Evolutionary conservation across 30 jellyfish, hydroid and myxozoan species (phyloP).

Genomic region (Clytia hemisphaerica): DNA sequence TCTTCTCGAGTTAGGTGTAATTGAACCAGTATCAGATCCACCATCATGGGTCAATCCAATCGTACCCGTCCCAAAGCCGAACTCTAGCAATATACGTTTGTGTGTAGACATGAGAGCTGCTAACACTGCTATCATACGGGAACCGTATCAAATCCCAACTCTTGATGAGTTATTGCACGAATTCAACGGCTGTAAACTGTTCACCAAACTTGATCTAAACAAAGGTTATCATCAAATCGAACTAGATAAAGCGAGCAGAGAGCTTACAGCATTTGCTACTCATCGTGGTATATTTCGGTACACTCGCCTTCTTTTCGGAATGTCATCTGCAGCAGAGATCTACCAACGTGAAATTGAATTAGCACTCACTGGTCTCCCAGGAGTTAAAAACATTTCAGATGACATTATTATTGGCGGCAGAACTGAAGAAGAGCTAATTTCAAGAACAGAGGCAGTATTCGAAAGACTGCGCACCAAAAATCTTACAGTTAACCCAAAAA

Average conservation of each 20-base stretch:
- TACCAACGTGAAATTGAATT: constrained; percentile 37
- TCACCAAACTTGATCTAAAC: too few relatives aligned
- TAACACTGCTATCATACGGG: constrained; percentile 46
- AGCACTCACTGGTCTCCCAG: constrained; percentile 21
- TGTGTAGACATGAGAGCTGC: constrained; percentile 65
- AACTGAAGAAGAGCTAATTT: constrained; percentile 8
- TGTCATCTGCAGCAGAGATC: constrained; percentile 50
- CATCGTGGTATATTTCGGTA: constrained; percentile 33
- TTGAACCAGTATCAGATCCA: constrained; percentile 29
- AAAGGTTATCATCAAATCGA: too few relatives aligned
- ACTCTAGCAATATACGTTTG: constrained; percentile 30
- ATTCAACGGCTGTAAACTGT: too few relatives aligned
- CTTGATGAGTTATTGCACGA: too few relatives aligned
- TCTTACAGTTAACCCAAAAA: constrained; percentile 33
- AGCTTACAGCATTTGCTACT: constrained; percentile 41
- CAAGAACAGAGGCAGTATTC: constrained; percentile 11
- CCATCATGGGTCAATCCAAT: constrained; percentile 54
- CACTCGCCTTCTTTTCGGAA: constrained; percentile 34
- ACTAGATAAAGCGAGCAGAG: too few relatives aligned
- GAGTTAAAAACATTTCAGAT: constrained; percentile 37
- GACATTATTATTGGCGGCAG: constrained; percentile 34
- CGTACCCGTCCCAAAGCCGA: constrained; percentile 45
- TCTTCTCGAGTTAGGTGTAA: constrained; percentile 21
- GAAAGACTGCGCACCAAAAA: constrained; percentile 12
- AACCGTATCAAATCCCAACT: constrained; percentile 32